Evolutionary conservation across 2,888 invertebrate genomes (phyloP).

Genomic region (Boloria euphrosyne): DNA sequence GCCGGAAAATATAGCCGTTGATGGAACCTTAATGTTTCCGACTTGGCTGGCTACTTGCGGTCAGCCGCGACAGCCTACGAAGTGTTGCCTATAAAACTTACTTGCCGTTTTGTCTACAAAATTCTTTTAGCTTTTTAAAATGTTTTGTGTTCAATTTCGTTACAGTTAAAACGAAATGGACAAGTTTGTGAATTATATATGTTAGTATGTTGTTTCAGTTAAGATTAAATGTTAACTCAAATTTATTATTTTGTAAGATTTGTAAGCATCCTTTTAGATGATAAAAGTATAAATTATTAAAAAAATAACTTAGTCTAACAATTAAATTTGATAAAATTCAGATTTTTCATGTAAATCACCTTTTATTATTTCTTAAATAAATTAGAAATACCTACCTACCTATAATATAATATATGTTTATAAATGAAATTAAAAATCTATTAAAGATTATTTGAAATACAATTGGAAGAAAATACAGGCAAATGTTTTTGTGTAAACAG

Average conservation of each 20-base stretch:
- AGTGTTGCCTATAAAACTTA: slow-evolving; percentile 57
- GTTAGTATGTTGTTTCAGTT: neutral
- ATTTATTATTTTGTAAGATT: too few relatives aligned
- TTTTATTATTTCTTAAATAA: too few relatives aligned
- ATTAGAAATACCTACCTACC: too few relatives aligned
- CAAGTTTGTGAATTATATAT: neutral
- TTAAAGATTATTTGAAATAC: too few relatives aligned
- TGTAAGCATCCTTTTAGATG: too few relatives aligned
- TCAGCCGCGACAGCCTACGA: slow-evolving; percentile 63
- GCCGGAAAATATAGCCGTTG: slow-evolving; percentile 77
- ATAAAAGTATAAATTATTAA: too few relatives aligned
- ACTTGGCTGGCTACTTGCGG: slow-evolving; percentile 71
- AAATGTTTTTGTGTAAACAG: neutral
- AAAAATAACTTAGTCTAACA: too few relatives aligned
- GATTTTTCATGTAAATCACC: too few relatives aligned
- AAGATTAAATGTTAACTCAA: neutral
- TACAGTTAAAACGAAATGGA: neutral
- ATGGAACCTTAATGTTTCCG: slow-evolving; percentile 81
- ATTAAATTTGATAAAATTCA: too few relatives aligned
- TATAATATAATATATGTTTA: too few relatives aligned
- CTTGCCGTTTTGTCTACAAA: slow-evolving; percentile 36
- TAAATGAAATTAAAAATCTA: too few relatives aligned
- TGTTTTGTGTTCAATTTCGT: slow-evolving; percentile 1
- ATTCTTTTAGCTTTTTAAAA: slow-evolving; percentile 30
- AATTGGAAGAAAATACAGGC: neutral